These are phyloP conservation scores for Monopis laevigella DNA, from an alignment of 2,888 invertebrate genomes.

Conservation along the genomic window DNA sequence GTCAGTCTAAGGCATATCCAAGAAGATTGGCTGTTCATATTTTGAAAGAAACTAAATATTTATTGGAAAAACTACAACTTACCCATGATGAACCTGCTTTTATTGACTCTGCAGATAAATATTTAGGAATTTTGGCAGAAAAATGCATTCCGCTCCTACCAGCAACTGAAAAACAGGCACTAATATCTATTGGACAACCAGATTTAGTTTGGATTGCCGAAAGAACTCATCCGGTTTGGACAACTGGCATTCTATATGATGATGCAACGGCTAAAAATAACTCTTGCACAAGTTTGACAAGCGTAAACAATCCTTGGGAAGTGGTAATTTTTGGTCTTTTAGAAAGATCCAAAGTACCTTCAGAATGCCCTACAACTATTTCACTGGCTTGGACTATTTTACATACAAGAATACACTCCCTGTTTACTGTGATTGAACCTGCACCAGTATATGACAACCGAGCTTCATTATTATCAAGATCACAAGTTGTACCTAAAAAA, in stretches of 20 bases:
- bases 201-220: constrained; percentile 96
- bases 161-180: constrained; percentile 87
- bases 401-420: constrained; percentile 87
- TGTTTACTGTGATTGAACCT: constrained; percentile 94
- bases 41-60: constrained; percentile 83
- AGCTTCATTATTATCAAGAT: constrained; percentile 86
- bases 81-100: constrained; percentile 80
- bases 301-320: constrained; percentile 89
- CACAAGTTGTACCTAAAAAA: constrained; percentile 87
- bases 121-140: constrained; percentile 76
- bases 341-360: constrained; percentile 83
- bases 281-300: constrained; percentile 43
- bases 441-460: constrained; percentile 96
- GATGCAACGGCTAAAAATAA: constrained; percentile 60
- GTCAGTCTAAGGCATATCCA: constrained; percentile 89
- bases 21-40: constrained; percentile 91
- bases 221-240: constrained; percentile 89
- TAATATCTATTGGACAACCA: constrained; percentile 77
- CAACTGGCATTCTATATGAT: constrained; percentile 68
- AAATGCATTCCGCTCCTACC: constrained; percentile 86
- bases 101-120: constrained; percentile 85
- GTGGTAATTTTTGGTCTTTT: constrained; percentile 88
- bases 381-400: constrained; percentile 96
- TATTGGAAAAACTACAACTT: constrained; percentile 74
- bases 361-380: constrained; percentile 85